Evolutionary conservation across 2,888 invertebrate genomes (phyloP), one percentile per base, ranked within the genome.

Genomic region (Trachelus iudaicus): DNA sequence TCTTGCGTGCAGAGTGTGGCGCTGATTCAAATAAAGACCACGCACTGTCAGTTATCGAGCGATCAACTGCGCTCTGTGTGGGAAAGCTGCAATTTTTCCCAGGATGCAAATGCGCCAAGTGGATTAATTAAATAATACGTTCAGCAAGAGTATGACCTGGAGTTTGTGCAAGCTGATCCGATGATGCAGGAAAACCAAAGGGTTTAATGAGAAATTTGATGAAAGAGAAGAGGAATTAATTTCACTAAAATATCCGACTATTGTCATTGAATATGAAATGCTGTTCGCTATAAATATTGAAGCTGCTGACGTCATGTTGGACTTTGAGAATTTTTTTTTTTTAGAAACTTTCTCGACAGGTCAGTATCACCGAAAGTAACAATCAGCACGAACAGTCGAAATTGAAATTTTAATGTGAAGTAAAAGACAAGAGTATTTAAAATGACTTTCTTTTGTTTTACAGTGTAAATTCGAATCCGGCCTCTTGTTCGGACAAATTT

Each of bases 221-320:
- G 40, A 40, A 68, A 77, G 56, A 71, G 34, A 76, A 76, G 71
- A 81, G 80, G 80, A 83, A 83, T 83, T 83, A 83, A 83, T 83
- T 76, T 69, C 35, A 73, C 69, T 68, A 68, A 69, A 37, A 15
- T 69, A 75, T 77, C 73, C 75, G 34, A 69, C 73, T 40, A 40
- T 30, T 35, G 71, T 35, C 15, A 35, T 30, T 82, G 78, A 69
- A 79, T 78, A 77, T 80, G 76, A 75, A 83, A 77, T 74, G 77
- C 78, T 13, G 15, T 37, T 79, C 80, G 78, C 79, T 83, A 78
- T 77, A 80, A 81, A 81, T 83, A 83, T 81, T 81, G 75, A 83
- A 77, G 81, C 81, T 80, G 76, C 73, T 69, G 74, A 77, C 77
- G 23, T 56, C 23, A 23, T 0, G 23, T 23, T 56, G 9, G 56